Evolutionary conservation across 2,797 vertebrate genomes (phyloP).

Genomic region (Schizopygopsis malacanthus): DNA sequence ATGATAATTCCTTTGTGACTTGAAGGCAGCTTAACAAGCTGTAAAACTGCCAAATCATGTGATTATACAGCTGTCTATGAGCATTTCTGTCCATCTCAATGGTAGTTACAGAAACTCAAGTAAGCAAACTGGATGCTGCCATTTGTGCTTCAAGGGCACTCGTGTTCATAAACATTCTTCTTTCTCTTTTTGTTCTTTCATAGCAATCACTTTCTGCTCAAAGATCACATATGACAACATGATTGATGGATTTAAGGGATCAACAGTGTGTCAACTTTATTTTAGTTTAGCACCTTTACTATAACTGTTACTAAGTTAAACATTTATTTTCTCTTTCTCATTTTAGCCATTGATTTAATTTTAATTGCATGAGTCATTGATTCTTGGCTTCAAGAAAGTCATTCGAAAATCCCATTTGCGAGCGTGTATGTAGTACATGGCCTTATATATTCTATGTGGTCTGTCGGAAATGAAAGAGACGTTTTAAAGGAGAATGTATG

Average conservation of each 20-base stretch:
- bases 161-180: neutral
- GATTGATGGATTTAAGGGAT: neutral
- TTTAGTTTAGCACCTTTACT: neutral
- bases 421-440: neutral
- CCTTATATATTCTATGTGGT: neutral
- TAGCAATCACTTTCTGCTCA: neutral
- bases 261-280: neutral
- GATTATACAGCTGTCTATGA: neutral
- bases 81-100: neutral
- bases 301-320: neutral
- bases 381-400: neutral
- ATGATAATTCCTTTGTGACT: conserved; percentile 3
- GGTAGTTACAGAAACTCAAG: neutral
- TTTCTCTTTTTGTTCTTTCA: neutral
- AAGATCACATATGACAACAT: neutral
- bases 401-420: neutral
- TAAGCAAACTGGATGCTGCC: neutral
- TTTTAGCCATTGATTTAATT: neutral
- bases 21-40: conserved; percentile 18
- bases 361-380: neutral
- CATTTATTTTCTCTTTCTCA: neutral
- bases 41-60: conserved; percentile 8
- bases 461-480: neutral
- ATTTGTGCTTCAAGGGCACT: neutral
- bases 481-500: conserved; percentile 28